These are phyloP conservation scores for Betta splendens DNA, from an alignment of 2,797 vertebrate species.

Conservation along the genomic window DNA sequence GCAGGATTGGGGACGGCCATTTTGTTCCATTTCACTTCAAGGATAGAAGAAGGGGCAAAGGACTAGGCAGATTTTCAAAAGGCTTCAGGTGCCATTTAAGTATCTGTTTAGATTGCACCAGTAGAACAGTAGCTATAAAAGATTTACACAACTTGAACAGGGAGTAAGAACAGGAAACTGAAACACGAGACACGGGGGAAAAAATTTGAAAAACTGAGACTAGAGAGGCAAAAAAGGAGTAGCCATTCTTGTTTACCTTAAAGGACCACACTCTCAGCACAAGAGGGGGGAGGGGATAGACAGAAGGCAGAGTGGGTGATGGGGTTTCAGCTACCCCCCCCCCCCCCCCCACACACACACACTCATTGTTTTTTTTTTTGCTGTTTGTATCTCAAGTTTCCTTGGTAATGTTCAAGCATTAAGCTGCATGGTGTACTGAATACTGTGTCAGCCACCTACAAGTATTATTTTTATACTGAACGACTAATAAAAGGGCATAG, in stretches of 20 bases:
- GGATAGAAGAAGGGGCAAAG: constrained; percentile 68
- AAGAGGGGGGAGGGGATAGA: constrained; percentile 70
- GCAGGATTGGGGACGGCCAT: constrained; percentile 73
- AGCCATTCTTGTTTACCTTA: constrained; percentile 82
- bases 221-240: constrained; percentile 68
- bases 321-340: constrained; percentile 45
- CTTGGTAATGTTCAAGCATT: constrained; percentile 10
- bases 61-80: constrained; percentile 73
- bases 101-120: constrained; percentile 69
- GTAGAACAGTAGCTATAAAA: constrained; percentile 71
- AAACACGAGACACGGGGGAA: constrained; percentile 35
- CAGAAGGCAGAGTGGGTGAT: constrained; percentile 60
- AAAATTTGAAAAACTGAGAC: constrained; percentile 40
- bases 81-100: constrained; percentile 79
- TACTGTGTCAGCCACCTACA: constrained; percentile 20
- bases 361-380: too few relatives aligned
- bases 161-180: constrained; percentile 50
- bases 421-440: constrained; percentile 12
- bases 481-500: neutral
- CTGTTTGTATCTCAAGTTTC: constrained; percentile 12
- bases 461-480: constrained; percentile 24
- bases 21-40: constrained; percentile 75
- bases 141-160: constrained; percentile 66
- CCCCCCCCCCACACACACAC: constrained; percentile 23
- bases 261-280: constrained; percentile 70